These are phyloP conservation scores for Halcyon malimbica DNA, from an alignment of 2,113 vertebrate genomes.

Conservation along the genomic window DNA sequence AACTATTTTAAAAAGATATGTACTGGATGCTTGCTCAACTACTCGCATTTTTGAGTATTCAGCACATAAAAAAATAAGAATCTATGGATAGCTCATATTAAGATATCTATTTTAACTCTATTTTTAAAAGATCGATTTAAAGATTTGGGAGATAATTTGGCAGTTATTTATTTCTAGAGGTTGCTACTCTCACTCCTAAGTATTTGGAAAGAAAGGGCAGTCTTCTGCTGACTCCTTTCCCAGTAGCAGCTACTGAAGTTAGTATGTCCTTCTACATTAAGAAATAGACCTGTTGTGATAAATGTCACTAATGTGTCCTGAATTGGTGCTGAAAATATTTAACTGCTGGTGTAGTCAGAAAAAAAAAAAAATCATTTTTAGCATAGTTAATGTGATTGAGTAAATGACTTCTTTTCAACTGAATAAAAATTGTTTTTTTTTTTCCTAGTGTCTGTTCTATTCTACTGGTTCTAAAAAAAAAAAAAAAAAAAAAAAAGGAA, in stretches of 20 bases:
- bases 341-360: constrained; percentile 70
- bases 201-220: constrained; percentile 46
- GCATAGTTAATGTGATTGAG: constrained; percentile 65
- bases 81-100: constrained; percentile 66
- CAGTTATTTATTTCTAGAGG: constrained; percentile 63
- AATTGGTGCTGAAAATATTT: constrained; percentile 72
- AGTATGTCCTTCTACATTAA: constrained; percentile 64
- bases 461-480: background rate
- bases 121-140: constrained; percentile 54
- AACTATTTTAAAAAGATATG: constrained; percentile 54
- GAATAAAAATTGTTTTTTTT: constrained; percentile 53
- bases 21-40: constrained; percentile 58
- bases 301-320: constrained; percentile 72
- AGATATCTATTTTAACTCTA: constrained; percentile 71
- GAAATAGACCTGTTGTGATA: constrained; percentile 69
- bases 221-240: constrained; percentile 49
- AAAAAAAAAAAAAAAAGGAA: background rate
- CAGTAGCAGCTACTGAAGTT: constrained; percentile 60
- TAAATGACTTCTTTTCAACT: constrained; percentile 70
- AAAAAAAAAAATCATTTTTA: constrained; percentile 58
- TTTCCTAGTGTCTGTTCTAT: constrained; percentile 66
- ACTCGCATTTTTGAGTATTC: constrained; percentile 47
- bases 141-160: constrained; percentile 66
- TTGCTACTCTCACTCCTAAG: constrained; percentile 36
- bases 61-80: constrained; percentile 52